A percentile compares a stretch with the other conserved stretches of the same genome.
Conservation (phyloP, 2,888 invertebrate species). For the Myopa tessellatipennis region DNA sequence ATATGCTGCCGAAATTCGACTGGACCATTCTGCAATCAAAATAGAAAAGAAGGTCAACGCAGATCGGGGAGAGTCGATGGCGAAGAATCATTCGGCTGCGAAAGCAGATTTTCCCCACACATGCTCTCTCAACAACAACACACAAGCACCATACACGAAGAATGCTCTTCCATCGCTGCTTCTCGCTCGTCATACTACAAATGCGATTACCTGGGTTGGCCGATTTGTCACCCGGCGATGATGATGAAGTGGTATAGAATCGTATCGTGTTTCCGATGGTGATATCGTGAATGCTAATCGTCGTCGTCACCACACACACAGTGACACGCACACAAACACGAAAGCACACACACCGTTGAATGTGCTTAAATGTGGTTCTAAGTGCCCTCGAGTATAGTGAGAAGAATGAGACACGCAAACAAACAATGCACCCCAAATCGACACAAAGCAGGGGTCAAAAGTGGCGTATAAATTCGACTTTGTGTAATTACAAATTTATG, state of each 20-base stretch:
- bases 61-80: background rate
- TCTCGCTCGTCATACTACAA: conserved; percentile 38
- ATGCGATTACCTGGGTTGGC: conserved; percentile 64
- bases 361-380: conserved; percentile 3
- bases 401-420: conserved; percentile 17
- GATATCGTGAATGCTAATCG: conserved; percentile 59
- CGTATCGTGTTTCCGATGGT: background rate
- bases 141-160: no score
- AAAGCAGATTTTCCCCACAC: background rate
- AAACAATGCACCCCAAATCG: conserved; percentile 23
- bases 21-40: background rate
- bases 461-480: conserved; percentile 65
- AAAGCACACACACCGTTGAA: background rate
- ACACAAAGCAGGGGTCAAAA: conserved; percentile 63
- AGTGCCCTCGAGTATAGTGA: background rate
- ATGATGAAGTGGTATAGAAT: conserved; percentile 11
- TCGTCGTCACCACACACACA: conserved; percentile 52
- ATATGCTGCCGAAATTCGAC: conserved; percentile 11
- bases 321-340: conserved; percentile 39
- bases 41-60: background rate
- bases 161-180: background rate
- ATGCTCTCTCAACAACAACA: no score
- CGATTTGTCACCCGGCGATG: conserved; percentile 54
- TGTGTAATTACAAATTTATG: conserved; percentile 61
- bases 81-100: background rate